Base-by-base conservation (phyloP, 2,113 vertebrate genomes). In the Nycticryphes semicollaris region DNA sequence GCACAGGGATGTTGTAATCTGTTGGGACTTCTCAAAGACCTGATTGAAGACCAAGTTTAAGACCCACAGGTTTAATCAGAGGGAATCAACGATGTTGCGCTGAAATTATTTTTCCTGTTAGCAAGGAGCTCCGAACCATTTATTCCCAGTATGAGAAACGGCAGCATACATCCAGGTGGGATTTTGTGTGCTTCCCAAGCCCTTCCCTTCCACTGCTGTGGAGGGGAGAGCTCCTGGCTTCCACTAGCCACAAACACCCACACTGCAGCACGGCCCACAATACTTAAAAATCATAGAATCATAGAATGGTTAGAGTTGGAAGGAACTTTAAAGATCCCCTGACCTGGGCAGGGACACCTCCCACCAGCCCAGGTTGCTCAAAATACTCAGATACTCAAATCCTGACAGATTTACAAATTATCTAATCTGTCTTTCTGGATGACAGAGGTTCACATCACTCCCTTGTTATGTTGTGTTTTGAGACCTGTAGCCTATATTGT, bases 1-100 rank as follows among this genome's bases (percentile, higher is more conserved):
- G 93, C 66, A n/a, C 70, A 48, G 87, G 92, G 89, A 84, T 86
- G 91, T 54, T 91, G 83, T 59, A 88, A 90, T 96, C 94, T 91
- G 76, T 10, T 66, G 94, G 96, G 96, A 74, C 94, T 90, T 89
- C 96, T 94, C 87, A 51, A 83, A 62, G 70, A 67, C 95, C 96
- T 96, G 94, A 95, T 56, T 84, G 96, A 92, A 92, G 95, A 79
- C 87, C 75, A 72, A 63, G 75, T 93, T 80, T 67, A 74, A 94
- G 92, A 88, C 89, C 87, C 75, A 31, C 41, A 47, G 88, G 76
- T 95, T 95, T 69, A 94, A 93, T 93, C 93, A 77, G 59, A 35
- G 3, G 20, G 64, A 53, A 59, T 60, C 41, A 9, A 31, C 6
- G 14, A 18, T 31, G 70, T 50, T 74, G 77, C 4, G 1, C 68